Conservation (phyloP, 2,797 vertebrate species). For the Lepus townsendii region DNA sequence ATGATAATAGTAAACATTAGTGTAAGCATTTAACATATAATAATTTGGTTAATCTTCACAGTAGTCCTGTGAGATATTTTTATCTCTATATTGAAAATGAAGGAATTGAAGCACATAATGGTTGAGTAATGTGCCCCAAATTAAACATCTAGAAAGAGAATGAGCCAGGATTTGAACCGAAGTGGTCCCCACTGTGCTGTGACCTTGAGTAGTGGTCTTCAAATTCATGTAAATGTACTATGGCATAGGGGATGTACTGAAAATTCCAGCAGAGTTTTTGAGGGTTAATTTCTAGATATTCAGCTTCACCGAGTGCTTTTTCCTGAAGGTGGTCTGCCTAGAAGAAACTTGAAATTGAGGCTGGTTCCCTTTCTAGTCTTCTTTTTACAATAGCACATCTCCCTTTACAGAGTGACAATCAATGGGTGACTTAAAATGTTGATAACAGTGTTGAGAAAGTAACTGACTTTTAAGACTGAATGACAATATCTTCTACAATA, state of each 20-base stretch:
- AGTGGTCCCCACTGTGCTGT: neutral
- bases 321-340: neutral
- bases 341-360: neutral
- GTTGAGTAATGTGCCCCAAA: neutral
- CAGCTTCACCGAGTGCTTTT: neutral
- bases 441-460: conserved; percentile 17
- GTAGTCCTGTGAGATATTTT: neutral
- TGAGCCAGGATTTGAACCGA: neutral
- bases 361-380: neutral
- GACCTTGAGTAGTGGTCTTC: neutral
- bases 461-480: neutral
- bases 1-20: neutral
- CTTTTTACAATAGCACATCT: neutral
- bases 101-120: neutral
- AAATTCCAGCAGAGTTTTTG: neutral
- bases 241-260: neutral
- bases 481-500: conserved; percentile 33
- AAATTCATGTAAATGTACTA: neutral
- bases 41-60: conserved; percentile 29
- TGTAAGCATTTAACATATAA: neutral
- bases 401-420: neutral
- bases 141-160: conserved; percentile 40
- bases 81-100: neutral
- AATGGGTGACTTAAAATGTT: conserved; percentile 51
- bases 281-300: conserved; percentile 9